These are phyloP conservation scores for Drosophila anomalata DNA, from an alignment of 2,888 invertebrate genomes.

Conservation along the genomic window DNA sequence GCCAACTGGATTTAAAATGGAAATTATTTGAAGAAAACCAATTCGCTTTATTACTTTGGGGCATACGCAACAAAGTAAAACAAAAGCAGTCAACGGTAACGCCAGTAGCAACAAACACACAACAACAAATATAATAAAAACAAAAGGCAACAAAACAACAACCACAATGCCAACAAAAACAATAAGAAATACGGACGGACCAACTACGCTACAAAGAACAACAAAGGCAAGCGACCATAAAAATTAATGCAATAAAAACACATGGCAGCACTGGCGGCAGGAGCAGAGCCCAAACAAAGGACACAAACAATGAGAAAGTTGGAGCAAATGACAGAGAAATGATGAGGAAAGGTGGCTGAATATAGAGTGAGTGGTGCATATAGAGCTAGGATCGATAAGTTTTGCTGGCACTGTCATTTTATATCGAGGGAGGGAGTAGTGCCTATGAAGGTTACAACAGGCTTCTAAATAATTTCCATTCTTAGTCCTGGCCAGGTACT, in stretches of 20 bases:
- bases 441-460: not conserved
- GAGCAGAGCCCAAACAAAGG: constrained; percentile 35
- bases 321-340: constrained; percentile 23
- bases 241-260: constrained; percentile 78
- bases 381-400: constrained; percentile 33
- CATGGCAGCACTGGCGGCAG: constrained; percentile 60
- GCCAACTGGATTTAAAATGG: constrained; percentile 76
- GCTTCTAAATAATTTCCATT: too few relatives aligned
- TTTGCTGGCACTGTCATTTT: not conserved
- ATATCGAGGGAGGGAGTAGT: not conserved
- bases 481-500: too few relatives aligned
- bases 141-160: constrained; percentile 2
- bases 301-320: constrained; percentile 33
- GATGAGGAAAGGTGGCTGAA: constrained; percentile 19
- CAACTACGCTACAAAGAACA: constrained; percentile 41
- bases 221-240: constrained; percentile 65
- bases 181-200: constrained; percentile 21
- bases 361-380: constrained; percentile 14
- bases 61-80: constrained; percentile 74
- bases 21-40: constrained; percentile 76
- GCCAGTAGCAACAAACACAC: constrained; percentile 34
- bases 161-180: constrained; percentile 12
- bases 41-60: constrained; percentile 77
- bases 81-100: constrained; percentile 56
- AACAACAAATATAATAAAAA: constrained; percentile 6